Base-by-base conservation (phyloP, 2,888 invertebrate genomes). In the Gnatocerus cornutus region DNA sequence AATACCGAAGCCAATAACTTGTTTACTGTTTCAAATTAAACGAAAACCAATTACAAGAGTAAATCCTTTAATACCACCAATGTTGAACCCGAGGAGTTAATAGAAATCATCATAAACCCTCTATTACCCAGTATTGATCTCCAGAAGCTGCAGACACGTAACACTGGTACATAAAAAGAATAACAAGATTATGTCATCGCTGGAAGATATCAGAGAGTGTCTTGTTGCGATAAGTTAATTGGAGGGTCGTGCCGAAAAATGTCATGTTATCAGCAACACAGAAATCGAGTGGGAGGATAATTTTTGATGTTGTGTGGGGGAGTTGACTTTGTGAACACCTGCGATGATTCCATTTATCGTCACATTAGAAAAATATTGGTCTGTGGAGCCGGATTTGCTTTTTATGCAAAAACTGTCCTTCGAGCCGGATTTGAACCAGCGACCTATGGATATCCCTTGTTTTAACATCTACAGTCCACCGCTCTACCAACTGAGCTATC, bases 391-490 rank as follows among this genome's bases (percentile, higher is more conserved):
- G 21, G 21, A 21, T 21, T n/a, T n/a, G n/a, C n/a, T n/a, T 21
- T 21, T 21, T 33, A 4, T 1, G n/a, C 7, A 68, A 77, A 72
- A 75, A 61, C 13, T 73, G 53, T 89, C 89, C 88, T 89, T 89
- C 89, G 89, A 89, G 88, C 89, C 89, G 89, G 88, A 89, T 89
- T 89, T 89, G 89, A 89, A 89, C 89, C 89, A 89, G 89, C 88
- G 89, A 89, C 89, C 89, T 89, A 89, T 89, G 88, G 88, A 89
- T 88, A 9, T 48, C 65, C 21, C 43, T 39, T 12, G 29, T 21
- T 4, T 12, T 0, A 6, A 39, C 67, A 43, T 65, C 78, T 78
- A 77, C 78, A 78, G 78, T 78, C 78, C 77, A 78, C 78, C 78
- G 78, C 77, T 78, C 78, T 78, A 78, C 78, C 78, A 77, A 78